Evolutionary conservation across 2,888 invertebrate species (phyloP), one percentile per base, ranked within the genome.

Genomic region (Trichogramma dendrolimi): DNA sequence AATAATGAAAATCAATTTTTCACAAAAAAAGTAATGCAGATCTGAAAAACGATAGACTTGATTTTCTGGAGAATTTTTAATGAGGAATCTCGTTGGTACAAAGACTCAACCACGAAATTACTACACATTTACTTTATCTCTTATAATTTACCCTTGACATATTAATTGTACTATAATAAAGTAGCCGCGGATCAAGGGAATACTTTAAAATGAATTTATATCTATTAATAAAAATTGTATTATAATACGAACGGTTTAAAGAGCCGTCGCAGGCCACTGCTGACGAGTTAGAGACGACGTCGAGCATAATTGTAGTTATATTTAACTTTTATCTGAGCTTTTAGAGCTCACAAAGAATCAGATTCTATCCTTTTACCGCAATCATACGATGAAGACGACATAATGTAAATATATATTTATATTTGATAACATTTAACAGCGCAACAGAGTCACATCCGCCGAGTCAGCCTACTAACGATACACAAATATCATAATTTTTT

Each of bases 401-500:
- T 40, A 8, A 51, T 38, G 40, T 38, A 38, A 38, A 27, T 46
- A 53, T n/a, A 41, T 10, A 53, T 38, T n/a, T 40, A 43, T 11
- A 40, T 42, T 42, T 53, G 41, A 40, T 42, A 42, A 42, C 10
- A 58, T 62, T 60, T 56, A 62, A 58, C 52, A 51, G 58, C 44
- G 62, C 64, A 61, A 40, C 60, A 62, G 50, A 64, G 66, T 59
- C 57, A 48, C 62, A 50, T 67, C 60, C 53, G 51, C 67, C 68
- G 68, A 69, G 69, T 72, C 72, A 71, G 57, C 65, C 64, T 60
- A 62, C 58, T 67, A 63, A 66, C 71, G 71, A 73, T 72, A 66
- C 27, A 27, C 27, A 27, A 27, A 27, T 27, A 27, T 27, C 27
- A 75, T 75, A 75, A 71, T 76, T 76, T 75, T 75, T 59, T 77